A percentile compares a stretch with the other conserved stretches of the same genome.
Conservation (phyloP, 2,888 invertebrate genomes). For the Pterostichus madidus region DNA sequence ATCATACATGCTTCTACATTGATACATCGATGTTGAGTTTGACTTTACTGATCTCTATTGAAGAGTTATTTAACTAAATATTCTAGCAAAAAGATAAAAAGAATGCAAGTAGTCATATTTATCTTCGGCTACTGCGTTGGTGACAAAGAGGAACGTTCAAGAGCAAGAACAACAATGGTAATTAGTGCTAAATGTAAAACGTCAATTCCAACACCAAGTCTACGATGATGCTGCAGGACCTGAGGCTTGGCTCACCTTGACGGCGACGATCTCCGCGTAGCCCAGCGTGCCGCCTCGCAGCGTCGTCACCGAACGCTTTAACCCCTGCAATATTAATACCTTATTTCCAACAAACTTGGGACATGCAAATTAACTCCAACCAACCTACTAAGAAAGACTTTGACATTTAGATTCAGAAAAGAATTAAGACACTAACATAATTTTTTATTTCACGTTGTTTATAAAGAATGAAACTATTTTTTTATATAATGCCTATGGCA, state of each 20-base stretch:
- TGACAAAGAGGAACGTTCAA: slow-evolving; percentile 6
- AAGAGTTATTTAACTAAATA: too few species aligned
- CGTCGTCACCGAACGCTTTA: slow-evolving; percentile 96
- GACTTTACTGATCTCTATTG: too few species aligned
- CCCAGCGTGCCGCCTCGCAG: slow-evolving; percentile 92
- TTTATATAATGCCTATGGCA: too few species aligned
- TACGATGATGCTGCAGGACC: slow-evolving; percentile 36
- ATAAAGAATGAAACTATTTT: not conserved
- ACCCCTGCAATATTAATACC: slow-evolving; percentile 83
- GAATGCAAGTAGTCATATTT: too few species aligned
- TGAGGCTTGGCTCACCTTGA: slow-evolving; percentile 86
- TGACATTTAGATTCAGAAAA: not conserved
- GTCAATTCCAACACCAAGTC: slow-evolving; percentile 68
- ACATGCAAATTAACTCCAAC: slow-evolving; percentile 46
- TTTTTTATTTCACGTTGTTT: not conserved
- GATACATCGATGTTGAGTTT: too few species aligned
- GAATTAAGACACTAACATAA: not conserved
- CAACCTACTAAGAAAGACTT: not conserved
- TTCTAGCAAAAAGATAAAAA: too few species aligned
- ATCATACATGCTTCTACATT: too few species aligned
- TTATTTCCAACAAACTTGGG: slow-evolving; percentile 59
- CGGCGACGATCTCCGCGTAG: slow-evolving; percentile 97
- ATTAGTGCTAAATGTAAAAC: slow-evolving; percentile 65
- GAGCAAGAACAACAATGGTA: not conserved
- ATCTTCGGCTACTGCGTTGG: too few species aligned